Base-by-base conservation (phyloP, 2,113 vertebrate genomes). In the cat (Felis catus) region DNA sequence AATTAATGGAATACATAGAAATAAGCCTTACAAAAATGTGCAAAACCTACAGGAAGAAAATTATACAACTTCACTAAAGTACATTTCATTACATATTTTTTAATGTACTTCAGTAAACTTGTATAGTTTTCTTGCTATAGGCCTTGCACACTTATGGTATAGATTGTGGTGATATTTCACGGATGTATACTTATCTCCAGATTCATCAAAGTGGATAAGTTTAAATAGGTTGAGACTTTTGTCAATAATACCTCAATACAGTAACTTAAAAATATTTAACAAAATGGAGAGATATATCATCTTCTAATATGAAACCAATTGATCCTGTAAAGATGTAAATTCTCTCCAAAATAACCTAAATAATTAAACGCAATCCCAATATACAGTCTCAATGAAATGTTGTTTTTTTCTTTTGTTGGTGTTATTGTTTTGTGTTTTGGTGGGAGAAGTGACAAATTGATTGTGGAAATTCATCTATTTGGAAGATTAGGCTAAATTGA, bases 321-420 rank as follows among this genome's bases (percentile, higher is more conserved):
- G 53, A 82, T 41, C n/a, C 39, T 91, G 6, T 65, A 80, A 97
- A 94, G 18, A 87, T 82, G 39, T 70, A 94, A 95, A 94, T 74
- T 76, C 15, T 33, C 23, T 94, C 74, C 36, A 51, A 95, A 91
- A 76, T 41, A 93, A 84, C 55, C 16, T 83, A 93, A 97, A 31
- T 82, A 92, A 96, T 68, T 90, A 76, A 80, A 87, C 84, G 15
- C 23, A 80, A 84, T 76, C 15, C 5, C 68, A 91, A 66, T 95
- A 31, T 55, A 71, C n/a, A 95, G 79, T 93, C 31, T 94, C 71
- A 78, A 81, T 66, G 71, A 71, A 86, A 82, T 94, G 11, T n/a
- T 58, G 76, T 48, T 48, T 29, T 76, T 79, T 92, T 79, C 25
- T 85, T 78, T 83, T 33, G 45, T 33, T 87, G 25, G 89, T 90